Evolutionary conservation across 2,888 invertebrate genomes (phyloP).

Genomic region (Oegoconia quadripuncta): DNA sequence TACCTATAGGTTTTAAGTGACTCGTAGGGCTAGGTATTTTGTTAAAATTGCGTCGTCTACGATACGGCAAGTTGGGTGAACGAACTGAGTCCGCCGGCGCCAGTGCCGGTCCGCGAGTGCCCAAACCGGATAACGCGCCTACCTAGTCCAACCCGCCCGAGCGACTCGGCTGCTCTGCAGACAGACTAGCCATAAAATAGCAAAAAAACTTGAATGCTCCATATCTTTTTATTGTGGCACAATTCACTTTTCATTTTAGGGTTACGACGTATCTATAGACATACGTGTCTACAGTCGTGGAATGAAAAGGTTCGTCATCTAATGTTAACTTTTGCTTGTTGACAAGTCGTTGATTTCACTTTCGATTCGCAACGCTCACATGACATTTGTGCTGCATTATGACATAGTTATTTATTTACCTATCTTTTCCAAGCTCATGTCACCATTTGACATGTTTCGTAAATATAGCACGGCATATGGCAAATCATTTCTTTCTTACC

Average conservation of each 20-base stretch:
- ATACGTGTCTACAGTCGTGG: no score
- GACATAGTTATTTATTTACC: no score
- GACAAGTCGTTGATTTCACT: no score
- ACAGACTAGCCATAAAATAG: conserved; percentile 7
- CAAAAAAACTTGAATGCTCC: conserved; percentile 7
- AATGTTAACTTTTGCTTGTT: no score
- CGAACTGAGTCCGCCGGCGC: conserved; percentile 48
- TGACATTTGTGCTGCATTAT: no score
- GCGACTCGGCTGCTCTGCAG: conserved; percentile 1
- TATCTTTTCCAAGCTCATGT: no score
- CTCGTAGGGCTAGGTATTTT: conserved; percentile 41
- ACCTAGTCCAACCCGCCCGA: conserved; percentile 39
- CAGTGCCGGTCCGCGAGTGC: conserved; percentile 30
- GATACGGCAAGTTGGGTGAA: conserved; percentile 63
- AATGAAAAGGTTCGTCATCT: no score
- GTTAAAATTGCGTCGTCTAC: conserved; percentile 60
- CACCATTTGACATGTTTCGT: no score
- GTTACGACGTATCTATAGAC: no score
- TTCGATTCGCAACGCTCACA: no score
- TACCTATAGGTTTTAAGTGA: conserved; percentile 28
- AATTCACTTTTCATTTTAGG: conserved; percentile 10
- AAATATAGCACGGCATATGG: no score
- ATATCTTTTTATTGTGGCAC: conserved; percentile 4
- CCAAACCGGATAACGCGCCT: conserved; percentile 71
- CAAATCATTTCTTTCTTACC: no score